These are phyloP conservation scores for Tympanoctomys barrerae DNA, from an alignment of 2,797 vertebrate species.

Conservation along the genomic window DNA sequence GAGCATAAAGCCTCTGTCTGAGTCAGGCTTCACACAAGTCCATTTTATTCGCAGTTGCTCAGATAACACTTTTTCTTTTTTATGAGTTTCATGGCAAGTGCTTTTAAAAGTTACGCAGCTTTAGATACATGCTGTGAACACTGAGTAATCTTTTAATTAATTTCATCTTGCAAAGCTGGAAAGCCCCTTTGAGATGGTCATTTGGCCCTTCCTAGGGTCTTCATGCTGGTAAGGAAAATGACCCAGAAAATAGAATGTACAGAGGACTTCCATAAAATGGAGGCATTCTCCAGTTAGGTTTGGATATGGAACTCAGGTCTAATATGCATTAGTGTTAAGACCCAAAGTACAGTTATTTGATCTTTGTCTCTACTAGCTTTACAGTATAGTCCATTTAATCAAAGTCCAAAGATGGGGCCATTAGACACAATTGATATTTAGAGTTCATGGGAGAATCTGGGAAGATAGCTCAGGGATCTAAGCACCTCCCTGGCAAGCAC, in stretches of 20 bases:
- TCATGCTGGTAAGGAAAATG: not conserved
- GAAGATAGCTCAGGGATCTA: too few species aligned
- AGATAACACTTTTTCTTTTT: not conserved
- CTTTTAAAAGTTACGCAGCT: slow-evolving; percentile 32
- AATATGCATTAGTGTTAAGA: not conserved
- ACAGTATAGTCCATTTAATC: not conserved
- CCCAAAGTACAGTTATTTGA: not conserved
- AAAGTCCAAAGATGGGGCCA: not conserved
- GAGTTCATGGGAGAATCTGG: not conserved
- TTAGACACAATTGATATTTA: not conserved
- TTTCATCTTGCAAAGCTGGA: slow-evolving; percentile 51
- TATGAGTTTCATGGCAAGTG: slow-evolving; percentile 25
- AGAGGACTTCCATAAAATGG: not conserved
- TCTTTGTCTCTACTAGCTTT: not conserved
- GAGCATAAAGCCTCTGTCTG: slow-evolving; percentile 14
- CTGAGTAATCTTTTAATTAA: slow-evolving; percentile 18
- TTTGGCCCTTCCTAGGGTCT: slow-evolving; percentile 12
- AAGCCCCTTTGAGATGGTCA: not conserved
- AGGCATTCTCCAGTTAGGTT: not conserved
- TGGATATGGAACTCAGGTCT: not conserved
- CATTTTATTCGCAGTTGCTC: slow-evolving; percentile 36
- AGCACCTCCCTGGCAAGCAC: too few species aligned
- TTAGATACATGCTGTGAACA: not conserved
- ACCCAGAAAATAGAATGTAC: not conserved
- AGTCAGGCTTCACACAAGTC: not conserved